Conservation (phyloP, 1,140 invertebrate species). For the Galleria mellonella region DNA sequence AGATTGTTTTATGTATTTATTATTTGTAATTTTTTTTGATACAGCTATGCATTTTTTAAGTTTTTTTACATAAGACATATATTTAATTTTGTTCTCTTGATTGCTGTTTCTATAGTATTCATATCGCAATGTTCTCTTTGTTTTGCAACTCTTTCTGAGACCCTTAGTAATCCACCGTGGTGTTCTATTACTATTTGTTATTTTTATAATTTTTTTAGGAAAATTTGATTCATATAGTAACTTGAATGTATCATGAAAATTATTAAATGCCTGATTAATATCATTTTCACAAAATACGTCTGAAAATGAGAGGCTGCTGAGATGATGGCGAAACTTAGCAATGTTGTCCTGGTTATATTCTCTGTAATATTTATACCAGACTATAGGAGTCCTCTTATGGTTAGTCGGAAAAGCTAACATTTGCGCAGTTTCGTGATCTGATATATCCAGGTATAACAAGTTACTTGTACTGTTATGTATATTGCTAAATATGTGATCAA, state of each 20-base stretch:
- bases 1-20: no score
- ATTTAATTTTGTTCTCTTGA: not conserved
- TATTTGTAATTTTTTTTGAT: not conserved
- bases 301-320: not conserved
- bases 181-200: no score
- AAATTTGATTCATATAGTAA: conserved; percentile 8
- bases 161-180: conserved; percentile 12
- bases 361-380: not conserved
- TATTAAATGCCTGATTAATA: conserved; percentile 7
- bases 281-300: conserved; percentile 8
- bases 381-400: not conserved
- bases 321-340: conserved; percentile 5
- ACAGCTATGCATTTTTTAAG: no score
- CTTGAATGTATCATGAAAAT: conserved; percentile 9
- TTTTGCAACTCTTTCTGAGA: no score
- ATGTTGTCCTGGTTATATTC: conserved; percentile 7
- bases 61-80: no score
- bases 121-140: not conserved
- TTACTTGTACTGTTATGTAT: conserved; percentile 1
- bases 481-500: not conserved
- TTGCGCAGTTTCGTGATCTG: conserved; percentile 15
- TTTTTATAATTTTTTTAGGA: no score
- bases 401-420: not conserved
- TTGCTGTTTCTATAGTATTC: not conserved
- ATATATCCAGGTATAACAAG: conserved; percentile 5